Base-by-base conservation (phyloP, 2,888 invertebrate genomes). In the Microctonus aethiopoides region DNA sequence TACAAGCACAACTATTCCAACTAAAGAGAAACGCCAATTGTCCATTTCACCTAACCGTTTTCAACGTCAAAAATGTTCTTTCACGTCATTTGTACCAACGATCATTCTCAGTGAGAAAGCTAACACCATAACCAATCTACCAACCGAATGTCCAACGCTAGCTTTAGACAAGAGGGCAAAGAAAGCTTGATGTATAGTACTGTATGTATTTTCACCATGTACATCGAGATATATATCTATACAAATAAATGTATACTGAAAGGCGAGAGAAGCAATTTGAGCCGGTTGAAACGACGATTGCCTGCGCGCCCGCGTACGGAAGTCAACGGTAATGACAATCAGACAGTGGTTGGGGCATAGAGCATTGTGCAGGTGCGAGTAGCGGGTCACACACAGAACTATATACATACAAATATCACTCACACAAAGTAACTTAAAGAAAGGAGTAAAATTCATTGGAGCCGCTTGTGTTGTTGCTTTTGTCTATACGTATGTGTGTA, bases 291-390 rank as follows among this genome's bases (percentile, higher is more conserved):
- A 70, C 60, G 67, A 72, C 68, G 70, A 72, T 70, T 71, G 67
- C 61, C 46, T 16, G 46, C 16, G 46, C 46, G 16, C 20, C 16
- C 74, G 78, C 77, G 75, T 78, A 72, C 75, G 75, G 75, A 76
- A 78, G 77, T 76, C 76, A 82, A 82, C 81, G 80, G 81, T 81
- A 82, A 81, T 81, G 79, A 82, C 81, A 81, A 82, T 81, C 79
- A 79, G 74, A 78, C 74, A 77, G 75, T 76, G 79, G 78, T 74
- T 71, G 71, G 71, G 16, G 46, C 16, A 16, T 16, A 9, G 73
- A 72, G 71, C 77, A 79, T 77, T 78, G 79, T 77, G 78, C 79
- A 73, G 70, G 74, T 73, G 76, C 70, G 68, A 72, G 60, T 65
- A 65, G 59, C 68, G 68, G 70, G 65, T 70, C 70, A 70, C 70